Conservation (phyloP, 2,888 invertebrate species). For the Gerris lacustris region DNA sequence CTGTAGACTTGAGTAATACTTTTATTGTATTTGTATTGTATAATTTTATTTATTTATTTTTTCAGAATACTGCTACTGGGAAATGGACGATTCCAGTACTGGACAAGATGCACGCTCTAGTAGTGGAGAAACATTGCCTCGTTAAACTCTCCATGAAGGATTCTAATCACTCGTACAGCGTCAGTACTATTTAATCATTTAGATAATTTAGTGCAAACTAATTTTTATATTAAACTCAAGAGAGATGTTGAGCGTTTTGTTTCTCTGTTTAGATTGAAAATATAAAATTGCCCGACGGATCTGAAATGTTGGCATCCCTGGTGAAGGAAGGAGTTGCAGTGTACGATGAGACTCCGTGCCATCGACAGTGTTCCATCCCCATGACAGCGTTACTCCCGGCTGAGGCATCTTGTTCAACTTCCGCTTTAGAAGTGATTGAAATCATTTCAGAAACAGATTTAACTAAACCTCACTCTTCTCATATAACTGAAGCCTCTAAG, state of each 20-base stretch:
- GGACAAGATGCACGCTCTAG: background rate
- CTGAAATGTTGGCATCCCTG: background rate
- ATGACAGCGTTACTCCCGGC: too few species aligned
- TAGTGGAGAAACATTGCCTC: constrained; percentile 2
- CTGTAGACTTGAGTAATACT: too few species aligned
- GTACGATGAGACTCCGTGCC: background rate
- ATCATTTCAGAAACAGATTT: too few species aligned
- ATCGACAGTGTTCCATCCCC: too few species aligned
- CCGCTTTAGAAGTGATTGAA: too few species aligned
- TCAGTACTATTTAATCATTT: background rate
- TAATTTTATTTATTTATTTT: too few species aligned
- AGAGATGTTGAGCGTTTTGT: too few species aligned
- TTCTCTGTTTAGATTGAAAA: constrained; percentile 11
- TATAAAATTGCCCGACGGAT: constrained; percentile 16
- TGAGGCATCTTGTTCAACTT: too few species aligned
- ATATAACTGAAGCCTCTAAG: too few species aligned
- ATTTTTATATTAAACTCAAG: too few species aligned
- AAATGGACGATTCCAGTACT: constrained; percentile 1
- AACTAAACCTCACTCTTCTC: too few species aligned
- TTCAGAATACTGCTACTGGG: background rate
- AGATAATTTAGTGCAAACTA: background rate
- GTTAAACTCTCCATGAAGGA: background rate
- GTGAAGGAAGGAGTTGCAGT: background rate
- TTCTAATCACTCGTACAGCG: background rate
- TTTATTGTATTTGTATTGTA: too few species aligned